These are phyloP conservation scores for Pelosia muscerda DNA, from an alignment of 2,888 invertebrate genomes.

Conservation along the genomic window DNA sequence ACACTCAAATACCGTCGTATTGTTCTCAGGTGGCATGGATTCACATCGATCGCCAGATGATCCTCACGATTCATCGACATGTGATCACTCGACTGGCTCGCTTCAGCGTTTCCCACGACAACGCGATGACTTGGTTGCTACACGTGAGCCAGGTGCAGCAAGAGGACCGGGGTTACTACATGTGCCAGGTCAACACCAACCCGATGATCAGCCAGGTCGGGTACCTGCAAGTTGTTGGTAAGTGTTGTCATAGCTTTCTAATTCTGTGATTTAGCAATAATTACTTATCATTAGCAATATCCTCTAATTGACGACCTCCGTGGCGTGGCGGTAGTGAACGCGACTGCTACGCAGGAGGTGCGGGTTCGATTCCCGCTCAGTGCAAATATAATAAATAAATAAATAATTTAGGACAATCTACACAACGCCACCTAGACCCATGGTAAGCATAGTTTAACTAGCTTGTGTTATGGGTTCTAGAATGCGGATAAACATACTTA, in stretches of 20 bases:
- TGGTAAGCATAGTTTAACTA: no score
- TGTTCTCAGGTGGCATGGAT: slow-evolving; percentile 95
- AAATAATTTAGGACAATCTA: no score
- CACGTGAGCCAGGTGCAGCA: slow-evolving; percentile 97
- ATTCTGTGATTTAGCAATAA: no score
- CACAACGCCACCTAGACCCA: no score
- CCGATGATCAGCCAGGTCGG: slow-evolving; percentile 98
- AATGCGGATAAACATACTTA: no score
- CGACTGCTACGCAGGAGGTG: no score
- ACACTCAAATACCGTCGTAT: slow-evolving; percentile 29
- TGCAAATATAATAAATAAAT: no score
- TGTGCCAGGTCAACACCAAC: slow-evolving; percentile 96
- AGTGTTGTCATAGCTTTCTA: slow-evolving; percentile 65
- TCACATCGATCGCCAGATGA: slow-evolving; percentile 97
- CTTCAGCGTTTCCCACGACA: slow-evolving; percentile 96
- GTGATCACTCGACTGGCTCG: slow-evolving; percentile 96
- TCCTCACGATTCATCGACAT: slow-evolving; percentile 96
- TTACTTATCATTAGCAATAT: not conserved
- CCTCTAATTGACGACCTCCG: no score
- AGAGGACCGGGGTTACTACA: slow-evolving; percentile 96
- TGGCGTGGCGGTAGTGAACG: no score
- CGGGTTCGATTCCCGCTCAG: no score
- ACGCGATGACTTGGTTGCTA: slow-evolving; percentile 96
- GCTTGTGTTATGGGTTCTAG: no score
- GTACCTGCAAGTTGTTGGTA: slow-evolving; percentile 96